Base-by-base conservation (phyloP, 1,140 invertebrate species). In the Aphaenogaster rudis region DNA sequence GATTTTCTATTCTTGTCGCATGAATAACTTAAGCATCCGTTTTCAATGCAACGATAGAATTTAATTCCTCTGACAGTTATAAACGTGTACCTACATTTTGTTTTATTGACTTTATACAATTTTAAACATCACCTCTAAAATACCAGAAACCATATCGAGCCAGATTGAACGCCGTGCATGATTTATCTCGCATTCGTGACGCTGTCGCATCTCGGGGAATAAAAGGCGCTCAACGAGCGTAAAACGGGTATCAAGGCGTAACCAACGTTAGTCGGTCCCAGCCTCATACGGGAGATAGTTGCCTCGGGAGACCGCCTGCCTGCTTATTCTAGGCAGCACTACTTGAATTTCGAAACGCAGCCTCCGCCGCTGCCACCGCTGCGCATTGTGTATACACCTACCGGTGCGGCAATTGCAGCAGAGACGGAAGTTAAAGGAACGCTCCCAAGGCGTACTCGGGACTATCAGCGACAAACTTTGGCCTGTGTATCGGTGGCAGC, bases 341-440 rank as follows among this genome's bases (percentile, higher is more conserved):
- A 52, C 76, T 81, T 57, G 76, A 86, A 86, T 86, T 86, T 67
- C 64, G 77, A 69, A 59, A 67, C 66, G 76, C 64, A 17, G 21
- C 72, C 45, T 13, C 36, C 66, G 50, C 17, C 21, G 28, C 48
- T 45, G 45, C n/a, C n/a, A n/a, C n/a, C n/a, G n/a, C 63, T 28
- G 80, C 57, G 52, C 57, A 86, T 78, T 79, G 71, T 79, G 74
- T 66, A 79, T 86, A 54, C 48, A 78, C n/a, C 21, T 48, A 76
- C 42, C 45, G 54, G 59, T 59, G 42, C 59, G 52, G 76, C 82
- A 86, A 86, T 86, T 79, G 82, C 82, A 79, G 39, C 72, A 48
- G 57, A 61, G 72, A 64, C 84, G 85, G 71, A 64, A 87, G 67
- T 87, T 71, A 87, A 84, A 87, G 80, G 54, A 84, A 87, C 66